phyloP scores from a whole-genome alignment of 1,140 invertebrate genomes.

The Ctenoplectra terminalis region DNA sequence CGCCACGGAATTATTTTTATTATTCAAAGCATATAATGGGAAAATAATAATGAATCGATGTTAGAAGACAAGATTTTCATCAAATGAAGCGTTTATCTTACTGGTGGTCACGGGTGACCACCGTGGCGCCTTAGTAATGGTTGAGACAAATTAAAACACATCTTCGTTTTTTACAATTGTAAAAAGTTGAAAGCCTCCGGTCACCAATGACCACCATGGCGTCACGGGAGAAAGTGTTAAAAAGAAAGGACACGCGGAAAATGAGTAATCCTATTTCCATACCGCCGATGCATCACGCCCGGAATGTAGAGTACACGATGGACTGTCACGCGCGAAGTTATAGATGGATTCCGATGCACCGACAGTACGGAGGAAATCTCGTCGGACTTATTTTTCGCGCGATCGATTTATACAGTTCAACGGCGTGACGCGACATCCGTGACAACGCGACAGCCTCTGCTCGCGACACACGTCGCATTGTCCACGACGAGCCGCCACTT shows the following conservation, averaged over 20 bases:
- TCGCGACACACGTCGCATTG: conserved; percentile 65
- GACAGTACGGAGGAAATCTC: conserved; percentile 17
- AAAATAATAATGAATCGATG: no score
- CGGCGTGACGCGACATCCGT: conserved; percentile 45
- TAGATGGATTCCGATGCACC: conserved; percentile 23
- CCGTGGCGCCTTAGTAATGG: no score
- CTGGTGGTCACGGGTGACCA: no score
- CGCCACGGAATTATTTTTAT: no score
- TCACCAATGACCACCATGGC: no score
- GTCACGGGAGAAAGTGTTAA: no score
- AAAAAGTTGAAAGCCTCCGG: no score
- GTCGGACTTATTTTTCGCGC: conserved; percentile 43
- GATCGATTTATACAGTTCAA: conserved; percentile 64
- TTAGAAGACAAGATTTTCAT: no score
- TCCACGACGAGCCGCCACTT: conserved; percentile 58
- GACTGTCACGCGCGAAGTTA: conserved; percentile 22
- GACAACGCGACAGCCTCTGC: conserved; percentile 52
- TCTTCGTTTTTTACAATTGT: no score
- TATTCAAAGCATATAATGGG: no score
- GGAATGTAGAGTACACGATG: not conserved
- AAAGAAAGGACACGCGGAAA: not conserved
- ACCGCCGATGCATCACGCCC: conserved; percentile 18
- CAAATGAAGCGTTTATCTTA: no score
- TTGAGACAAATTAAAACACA: no score
- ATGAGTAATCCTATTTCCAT: conserved; percentile 30